Percentiles rank a stretch among this genome's conserved stretches.
These are phyloP conservation scores for Microcebus lehilahytsara DNA, from an alignment of 2,113 vertebrate genomes.

Conservation along the genomic window DNA sequence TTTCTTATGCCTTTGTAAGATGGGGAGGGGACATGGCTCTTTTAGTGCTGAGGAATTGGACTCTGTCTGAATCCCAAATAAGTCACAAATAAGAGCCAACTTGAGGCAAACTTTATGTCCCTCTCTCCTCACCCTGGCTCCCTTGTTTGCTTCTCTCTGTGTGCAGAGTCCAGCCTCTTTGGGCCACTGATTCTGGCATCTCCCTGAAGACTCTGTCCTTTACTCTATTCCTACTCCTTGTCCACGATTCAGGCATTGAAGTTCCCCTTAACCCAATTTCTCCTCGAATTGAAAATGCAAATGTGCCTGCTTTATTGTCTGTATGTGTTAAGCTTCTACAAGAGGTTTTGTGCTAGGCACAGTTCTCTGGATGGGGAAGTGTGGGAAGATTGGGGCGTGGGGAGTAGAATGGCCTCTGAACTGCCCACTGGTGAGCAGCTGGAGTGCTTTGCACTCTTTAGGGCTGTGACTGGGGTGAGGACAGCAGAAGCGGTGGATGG, in stretches of 20 bases:
- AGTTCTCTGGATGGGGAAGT: background rate
- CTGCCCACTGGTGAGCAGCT: background rate
- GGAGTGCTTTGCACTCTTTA: background rate
- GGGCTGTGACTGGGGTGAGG: background rate
- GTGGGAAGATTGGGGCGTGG: background rate
- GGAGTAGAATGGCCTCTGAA: conserved; percentile 10
- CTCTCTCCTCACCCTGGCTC: background rate
- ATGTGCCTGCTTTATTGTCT: conserved; percentile 51
- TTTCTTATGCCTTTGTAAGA: conserved; percentile 22
- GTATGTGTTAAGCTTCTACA: conserved; percentile 49
- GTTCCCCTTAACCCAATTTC: conserved; percentile 61
- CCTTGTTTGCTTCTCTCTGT: background rate
- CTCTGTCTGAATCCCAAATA: conserved; percentile 41
- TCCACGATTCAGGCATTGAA: conserved; percentile 35
- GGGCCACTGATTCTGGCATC: background rate
- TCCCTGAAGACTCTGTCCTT: conserved; percentile 26
- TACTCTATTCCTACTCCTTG: conserved; percentile 33
- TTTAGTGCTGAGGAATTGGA: background rate
- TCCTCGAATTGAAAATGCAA: conserved; percentile 61
- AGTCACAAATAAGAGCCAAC: background rate
- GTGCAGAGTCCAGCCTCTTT: conserved; percentile 14
- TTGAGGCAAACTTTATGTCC: background rate
- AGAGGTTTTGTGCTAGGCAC: conserved; percentile 42
- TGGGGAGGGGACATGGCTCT: background rate
- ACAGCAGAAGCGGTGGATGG: background rate